These are phyloP conservation scores for Yponomeuta sedellus DNA, from an alignment of 2,888 invertebrate species.

Conservation along the genomic window DNA sequence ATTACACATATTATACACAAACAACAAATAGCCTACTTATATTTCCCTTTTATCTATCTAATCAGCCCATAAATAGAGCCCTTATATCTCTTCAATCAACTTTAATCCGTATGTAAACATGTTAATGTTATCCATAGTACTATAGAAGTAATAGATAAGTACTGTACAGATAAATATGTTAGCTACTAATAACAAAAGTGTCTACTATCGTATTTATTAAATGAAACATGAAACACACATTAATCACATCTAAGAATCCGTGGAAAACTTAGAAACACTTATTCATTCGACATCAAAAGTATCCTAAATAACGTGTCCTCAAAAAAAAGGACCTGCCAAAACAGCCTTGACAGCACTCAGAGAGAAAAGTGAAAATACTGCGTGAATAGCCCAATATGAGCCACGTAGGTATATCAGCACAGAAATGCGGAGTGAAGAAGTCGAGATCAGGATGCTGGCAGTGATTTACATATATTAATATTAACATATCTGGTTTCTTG, in stretches of 20 bases:
- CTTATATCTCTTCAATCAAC: too few relatives aligned
- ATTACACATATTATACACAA: too few relatives aligned
- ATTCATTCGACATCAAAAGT: not conserved
- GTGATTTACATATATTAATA: constrained; percentile 68
- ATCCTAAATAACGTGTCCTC: not conserved
- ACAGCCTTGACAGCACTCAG: constrained; percentile 1
- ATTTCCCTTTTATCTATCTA: too few relatives aligned
- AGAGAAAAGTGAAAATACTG: not conserved
- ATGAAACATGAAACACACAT: not conserved
- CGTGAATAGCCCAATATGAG: not conserved
- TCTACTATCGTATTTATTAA: too few relatives aligned
- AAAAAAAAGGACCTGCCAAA: not conserved
- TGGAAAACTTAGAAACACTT: not conserved
- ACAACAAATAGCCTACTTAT: too few relatives aligned
- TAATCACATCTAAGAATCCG: not conserved
- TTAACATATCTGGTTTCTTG: constrained; percentile 42
- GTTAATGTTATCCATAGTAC: too few relatives aligned
- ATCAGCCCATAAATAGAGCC: too few relatives aligned
- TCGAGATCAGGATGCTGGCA: constrained; percentile 48
- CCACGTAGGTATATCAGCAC: constrained; percentile 39
- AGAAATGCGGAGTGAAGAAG: constrained; percentile 34
- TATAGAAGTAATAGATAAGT: too few relatives aligned
- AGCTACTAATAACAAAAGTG: too few relatives aligned
- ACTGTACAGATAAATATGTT: too few relatives aligned
- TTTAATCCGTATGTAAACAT: too few relatives aligned